phyloP scores from a whole-genome alignment of 2,888 invertebrate genomes.

The Epistrophella euchroma region DNA sequence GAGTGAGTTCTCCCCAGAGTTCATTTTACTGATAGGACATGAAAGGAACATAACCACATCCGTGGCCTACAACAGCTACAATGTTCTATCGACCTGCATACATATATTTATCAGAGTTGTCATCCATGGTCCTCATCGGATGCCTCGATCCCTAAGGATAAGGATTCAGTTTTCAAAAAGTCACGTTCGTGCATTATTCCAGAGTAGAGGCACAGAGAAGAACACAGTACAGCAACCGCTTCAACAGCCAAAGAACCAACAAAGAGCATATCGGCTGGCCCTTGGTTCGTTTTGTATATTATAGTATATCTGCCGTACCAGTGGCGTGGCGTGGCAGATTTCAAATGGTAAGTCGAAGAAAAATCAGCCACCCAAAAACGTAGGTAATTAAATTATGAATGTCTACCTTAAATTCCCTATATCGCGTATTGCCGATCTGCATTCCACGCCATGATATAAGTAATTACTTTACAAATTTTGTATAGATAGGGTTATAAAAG shows the following conservation, averaged over 20 bases:
- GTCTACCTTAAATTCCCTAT: too few relatives aligned
- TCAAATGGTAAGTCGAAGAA: too few relatives aligned
- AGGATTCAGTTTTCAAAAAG: conserved; percentile 70
- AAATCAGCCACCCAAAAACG: too few relatives aligned
- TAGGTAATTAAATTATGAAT: too few relatives aligned
- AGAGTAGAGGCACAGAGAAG: conserved; percentile 48
- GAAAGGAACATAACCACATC: conserved; percentile 67
- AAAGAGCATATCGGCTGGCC: conserved; percentile 34
- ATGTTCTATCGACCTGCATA: conserved; percentile 46
- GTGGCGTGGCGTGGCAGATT: too few relatives aligned
- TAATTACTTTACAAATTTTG: too few relatives aligned
- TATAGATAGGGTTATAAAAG: too few relatives aligned
- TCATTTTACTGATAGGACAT: conserved; percentile 70
- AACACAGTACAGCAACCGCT: conserved; percentile 7
- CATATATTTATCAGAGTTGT: conserved; percentile 49
- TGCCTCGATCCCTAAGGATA: conserved; percentile 57
- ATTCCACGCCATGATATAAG: too few relatives aligned
- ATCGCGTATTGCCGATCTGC: too few relatives aligned
- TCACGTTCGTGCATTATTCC: conserved; percentile 73
- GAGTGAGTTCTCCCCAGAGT: conserved; percentile 44
- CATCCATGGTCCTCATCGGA: conserved; percentile 20
- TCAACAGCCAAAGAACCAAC: conserved; percentile 23
- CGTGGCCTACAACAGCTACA: conserved; percentile 58
- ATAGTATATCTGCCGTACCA: too few relatives aligned
- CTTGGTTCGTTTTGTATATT: conserved; percentile 27